Percentiles rank a stretch among this genome's conserved stretches.
These are phyloP conservation scores for Phycodurus eques DNA, from an alignment of 2,113 vertebrate genomes.

Conservation along the genomic window DNA sequence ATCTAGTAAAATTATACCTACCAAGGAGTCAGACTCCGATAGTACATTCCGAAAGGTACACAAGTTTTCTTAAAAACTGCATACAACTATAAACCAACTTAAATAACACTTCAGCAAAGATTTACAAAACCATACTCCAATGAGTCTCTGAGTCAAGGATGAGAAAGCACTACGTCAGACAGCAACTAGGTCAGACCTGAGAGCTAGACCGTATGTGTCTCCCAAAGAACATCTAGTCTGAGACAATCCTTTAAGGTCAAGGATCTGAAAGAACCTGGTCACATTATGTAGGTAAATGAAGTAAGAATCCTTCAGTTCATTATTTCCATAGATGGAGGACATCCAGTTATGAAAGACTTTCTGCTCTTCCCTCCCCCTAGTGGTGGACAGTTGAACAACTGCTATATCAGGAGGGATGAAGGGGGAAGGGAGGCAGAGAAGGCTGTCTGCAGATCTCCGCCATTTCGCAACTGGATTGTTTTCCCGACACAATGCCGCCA, in stretches of 20 bases:
- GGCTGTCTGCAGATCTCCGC: slow-evolving; percentile 75
- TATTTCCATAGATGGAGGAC: slow-evolving; percentile 25
- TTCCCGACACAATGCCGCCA: slow-evolving; percentile 72
- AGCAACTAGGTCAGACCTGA: slow-evolving; percentile 20
- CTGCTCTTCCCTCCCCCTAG: slow-evolving; percentile 76
- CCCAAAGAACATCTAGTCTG: slow-evolving; percentile 41
- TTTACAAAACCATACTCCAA: slow-evolving; percentile 6
- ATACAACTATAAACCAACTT: background rate
- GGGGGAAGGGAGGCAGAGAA: slow-evolving; percentile 64
- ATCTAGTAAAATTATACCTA: background rate
- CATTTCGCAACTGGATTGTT: slow-evolving; percentile 86
- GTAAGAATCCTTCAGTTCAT: slow-evolving; percentile 20
- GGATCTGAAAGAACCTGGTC: slow-evolving; percentile 25
- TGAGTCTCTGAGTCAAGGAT: slow-evolving; percentile 14
- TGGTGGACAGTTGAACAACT: slow-evolving; percentile 74
- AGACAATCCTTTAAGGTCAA: slow-evolving; percentile 16
- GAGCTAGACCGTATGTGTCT: slow-evolving; percentile 10
- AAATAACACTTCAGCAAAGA: slow-evolving; percentile 6
- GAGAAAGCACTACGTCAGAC: slow-evolving; percentile 27
- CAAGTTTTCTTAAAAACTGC: too few species aligned
- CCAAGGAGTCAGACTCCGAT: background rate
- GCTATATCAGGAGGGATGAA: slow-evolving; percentile 54
- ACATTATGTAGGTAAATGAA: slow-evolving; percentile 16
- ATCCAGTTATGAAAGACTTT: slow-evolving; percentile 26
- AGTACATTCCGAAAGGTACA: background rate